Base-by-base conservation (phyloP, 2,888 invertebrate species). In the Agrotis exclamationis region DNA sequence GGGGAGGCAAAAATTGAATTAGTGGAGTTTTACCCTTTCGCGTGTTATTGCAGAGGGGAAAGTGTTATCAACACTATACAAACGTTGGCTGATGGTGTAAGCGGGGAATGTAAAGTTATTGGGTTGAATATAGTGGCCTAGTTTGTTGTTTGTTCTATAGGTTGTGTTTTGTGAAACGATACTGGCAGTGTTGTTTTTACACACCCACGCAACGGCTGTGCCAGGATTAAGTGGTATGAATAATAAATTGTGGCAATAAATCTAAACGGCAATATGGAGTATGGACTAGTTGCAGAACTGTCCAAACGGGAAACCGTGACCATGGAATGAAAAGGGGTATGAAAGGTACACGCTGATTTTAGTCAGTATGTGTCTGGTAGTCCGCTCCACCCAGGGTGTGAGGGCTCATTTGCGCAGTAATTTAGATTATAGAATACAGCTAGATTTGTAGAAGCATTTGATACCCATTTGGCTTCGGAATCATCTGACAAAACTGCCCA, bases 61-160 rank as follows among this genome's bases (percentile, higher is more conserved):
- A 24, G 59, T 79, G 79, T 58, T 83, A 79, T 83, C 75, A 74
- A 73, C 80, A 79, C 80, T 83, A 50, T 18, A 73, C 83, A 83
- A 83, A 83, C 83, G 63, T 67, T n/a, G 65, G 22, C 11, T 56
- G 59, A 80, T 70, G 54, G 54, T 64, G 51, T 45, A 65, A 63
- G 69, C 65, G 66, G 44, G 57, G 53, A 39, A 67, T 59, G 67
- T 53, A 48, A 60, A 70, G 51, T 63, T 69, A 63, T 64, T 58
- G 45, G 47, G 13, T 58, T 44, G 51, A 47, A 48, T 82, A 57
- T 60, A 64, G 14, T 64, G 64, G 24, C 54, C 75, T 53, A 50
- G 18, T 80, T 74, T 59, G 54, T 59, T 74, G 75, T 74, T 64
- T 74, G 65, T 74, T 33, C 53, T 54, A 22, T 53, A n/a, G 44